These are phyloP conservation scores for Todiramphus chloris DNA, from an alignment of 2,113 vertebrate species.

Conservation along the genomic window DNA sequence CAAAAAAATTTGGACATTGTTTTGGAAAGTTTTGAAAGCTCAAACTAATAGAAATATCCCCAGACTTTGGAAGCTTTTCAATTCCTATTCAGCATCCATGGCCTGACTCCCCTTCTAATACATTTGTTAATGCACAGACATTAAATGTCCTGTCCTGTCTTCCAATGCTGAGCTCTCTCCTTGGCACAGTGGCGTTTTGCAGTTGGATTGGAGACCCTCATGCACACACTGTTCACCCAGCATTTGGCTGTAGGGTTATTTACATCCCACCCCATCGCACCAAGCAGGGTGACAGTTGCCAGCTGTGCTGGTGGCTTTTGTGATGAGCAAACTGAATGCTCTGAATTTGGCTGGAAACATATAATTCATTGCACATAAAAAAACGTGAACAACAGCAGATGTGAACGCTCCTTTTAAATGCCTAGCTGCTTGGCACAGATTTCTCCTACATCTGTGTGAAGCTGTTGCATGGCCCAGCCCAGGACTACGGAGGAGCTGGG, in stretches of 20 bases:
- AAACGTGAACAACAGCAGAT: background rate
- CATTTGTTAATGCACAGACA: background rate
- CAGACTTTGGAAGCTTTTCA: background rate
- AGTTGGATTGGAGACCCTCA: background rate
- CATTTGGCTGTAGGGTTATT: background rate
- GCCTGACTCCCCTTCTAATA: background rate
- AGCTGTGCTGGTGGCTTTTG: constrained; percentile 27
- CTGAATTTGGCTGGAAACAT: background rate
- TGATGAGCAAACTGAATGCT: background rate
- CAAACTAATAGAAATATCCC: background rate
- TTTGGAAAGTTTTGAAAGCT: background rate
- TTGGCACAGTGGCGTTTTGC: background rate
- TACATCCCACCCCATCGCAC: background rate
- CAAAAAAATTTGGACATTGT: background rate
- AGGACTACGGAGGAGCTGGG: background rate
- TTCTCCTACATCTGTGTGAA: background rate
- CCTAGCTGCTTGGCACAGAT: background rate
- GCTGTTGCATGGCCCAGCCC: fast-evolving
- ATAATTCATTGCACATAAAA: background rate
- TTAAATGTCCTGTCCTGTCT: background rate
- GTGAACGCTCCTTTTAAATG: background rate
- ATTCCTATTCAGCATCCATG: fast-evolving
- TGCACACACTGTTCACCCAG: background rate
- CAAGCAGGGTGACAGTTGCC: background rate
- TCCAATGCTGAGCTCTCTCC: background rate